Evolutionary conservation across 2,888 invertebrate genomes (phyloP).

Genomic region (Atrina japonica): DNA sequence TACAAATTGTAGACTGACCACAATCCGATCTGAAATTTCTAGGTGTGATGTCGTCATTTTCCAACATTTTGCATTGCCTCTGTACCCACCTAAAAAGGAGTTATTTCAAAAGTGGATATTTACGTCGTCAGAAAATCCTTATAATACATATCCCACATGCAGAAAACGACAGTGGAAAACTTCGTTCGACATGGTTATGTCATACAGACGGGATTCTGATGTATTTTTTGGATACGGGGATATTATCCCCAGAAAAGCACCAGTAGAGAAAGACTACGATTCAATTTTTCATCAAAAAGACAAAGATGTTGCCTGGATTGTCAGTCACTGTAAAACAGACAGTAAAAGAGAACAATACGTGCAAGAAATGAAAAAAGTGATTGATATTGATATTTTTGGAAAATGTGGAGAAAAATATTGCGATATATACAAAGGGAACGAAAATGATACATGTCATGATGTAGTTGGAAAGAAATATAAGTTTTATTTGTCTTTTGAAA

Average conservation of each 20-base stretch:
- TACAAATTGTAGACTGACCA: constrained; percentile 11
- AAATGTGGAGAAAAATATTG: constrained; percentile 50
- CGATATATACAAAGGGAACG: neutral
- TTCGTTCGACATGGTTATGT: constrained; percentile 41
- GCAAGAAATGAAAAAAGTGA: constrained; percentile 45
- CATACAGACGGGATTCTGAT: constrained; percentile 38
- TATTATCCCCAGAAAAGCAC: constrained; percentile 1
- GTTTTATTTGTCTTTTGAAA: constrained; percentile 34
- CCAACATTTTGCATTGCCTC: constrained; percentile 10
- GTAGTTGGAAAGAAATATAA: constrained; percentile 8
- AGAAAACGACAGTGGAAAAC: constrained; percentile 16
- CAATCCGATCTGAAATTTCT: neutral
- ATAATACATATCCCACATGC: neutral
- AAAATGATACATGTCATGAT: constrained; percentile 6
- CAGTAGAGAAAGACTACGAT: constrained; percentile 21
- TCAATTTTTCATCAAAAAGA: constrained; percentile 31
- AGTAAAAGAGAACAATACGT: constrained; percentile 53
- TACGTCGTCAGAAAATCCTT: constrained; percentile 18
- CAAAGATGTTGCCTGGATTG: constrained; percentile 49
- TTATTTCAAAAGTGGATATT: constrained; percentile 14
- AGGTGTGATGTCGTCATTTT: constrained; percentile 17
- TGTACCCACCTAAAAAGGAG: neutral
- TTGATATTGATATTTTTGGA: constrained; percentile 57
- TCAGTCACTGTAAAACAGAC: constrained; percentile 52
- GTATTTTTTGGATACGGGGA: constrained; percentile 32